phyloP scores from a whole-genome alignment of 2,113 vertebrate species.

The Montifringilla adamsi region DNA sequence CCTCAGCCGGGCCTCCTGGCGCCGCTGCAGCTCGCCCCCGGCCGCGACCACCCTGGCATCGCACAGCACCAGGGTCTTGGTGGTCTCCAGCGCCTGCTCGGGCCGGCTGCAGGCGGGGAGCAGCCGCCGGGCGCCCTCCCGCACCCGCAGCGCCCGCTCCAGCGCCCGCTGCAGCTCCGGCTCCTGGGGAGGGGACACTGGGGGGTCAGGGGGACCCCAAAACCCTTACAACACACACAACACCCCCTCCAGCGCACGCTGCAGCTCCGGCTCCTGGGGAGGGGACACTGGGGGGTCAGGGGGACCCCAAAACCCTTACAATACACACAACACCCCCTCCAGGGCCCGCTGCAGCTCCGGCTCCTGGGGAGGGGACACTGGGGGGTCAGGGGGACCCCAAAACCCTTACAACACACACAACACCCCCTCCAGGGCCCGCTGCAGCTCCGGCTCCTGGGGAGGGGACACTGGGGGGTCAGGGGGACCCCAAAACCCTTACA shows the following conservation, averaged over 20 bases:
- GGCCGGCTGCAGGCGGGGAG: not conserved
- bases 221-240: too few relatives aligned
- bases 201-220: not conserved
- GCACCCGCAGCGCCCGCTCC: not conserved
- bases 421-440: rapidly evolving
- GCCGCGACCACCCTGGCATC: not conserved
- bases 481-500: not conserved
- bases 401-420: not conserved
- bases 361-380: not conserved
- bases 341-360: not conserved
- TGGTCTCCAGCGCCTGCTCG: not conserved
- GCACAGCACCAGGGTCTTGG: not conserved
- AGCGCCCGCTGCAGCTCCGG: not conserved
- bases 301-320: rapidly evolving
- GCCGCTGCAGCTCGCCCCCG: not conserved
- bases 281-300: not conserved
- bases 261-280: not conserved
- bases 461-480: too few relatives aligned
- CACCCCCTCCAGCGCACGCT: too few relatives aligned
- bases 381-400: not conserved
- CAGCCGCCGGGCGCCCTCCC: not conserved
- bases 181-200: not conserved
- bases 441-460: not conserved
- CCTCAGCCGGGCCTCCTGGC: not conserved
- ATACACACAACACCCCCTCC: too few relatives aligned